Evolutionary conservation across 2,797 vertebrate species (phyloP).

Genomic region (Chromis chromis): DNA sequence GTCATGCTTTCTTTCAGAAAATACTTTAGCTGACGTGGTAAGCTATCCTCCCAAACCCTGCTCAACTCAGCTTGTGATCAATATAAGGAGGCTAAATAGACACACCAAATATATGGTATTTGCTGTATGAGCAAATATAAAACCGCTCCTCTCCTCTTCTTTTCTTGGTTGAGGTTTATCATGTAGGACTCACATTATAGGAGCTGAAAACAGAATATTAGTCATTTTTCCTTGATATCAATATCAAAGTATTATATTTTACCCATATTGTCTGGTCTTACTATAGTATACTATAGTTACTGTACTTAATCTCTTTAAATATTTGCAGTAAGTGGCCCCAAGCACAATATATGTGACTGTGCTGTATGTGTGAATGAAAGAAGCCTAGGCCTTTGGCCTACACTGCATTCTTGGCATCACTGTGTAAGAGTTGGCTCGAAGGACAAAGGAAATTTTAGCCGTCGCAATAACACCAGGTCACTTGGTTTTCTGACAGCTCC

Average conservation of each 20-base stretch:
- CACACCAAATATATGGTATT: neutral
- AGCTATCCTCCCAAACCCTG: neutral
- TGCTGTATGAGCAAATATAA: neutral
- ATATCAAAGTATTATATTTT: no score
- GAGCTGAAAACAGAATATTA: no score
- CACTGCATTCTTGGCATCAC: slow-evolving; percentile 27
- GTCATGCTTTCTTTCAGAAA: slow-evolving; percentile 5
- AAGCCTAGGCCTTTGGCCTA: neutral
- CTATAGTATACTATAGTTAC: neutral
- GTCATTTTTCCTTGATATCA: no score
- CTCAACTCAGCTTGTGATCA: neutral
- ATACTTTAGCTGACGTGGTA: neutral
- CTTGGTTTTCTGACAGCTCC: slow-evolving; percentile 41
- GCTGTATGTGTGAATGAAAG: no score
- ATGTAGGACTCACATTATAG: no score
- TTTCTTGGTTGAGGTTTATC: no score
- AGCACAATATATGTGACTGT: no score
- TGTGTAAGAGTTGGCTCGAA: slow-evolving; percentile 8
- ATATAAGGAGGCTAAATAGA: neutral
- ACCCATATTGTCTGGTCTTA: neutral
- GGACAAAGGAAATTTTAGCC: slow-evolving; percentile 45
- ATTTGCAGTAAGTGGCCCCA: no score
- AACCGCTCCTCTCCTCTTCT: no score
- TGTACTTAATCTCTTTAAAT: no score
- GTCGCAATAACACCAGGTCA: slow-evolving; percentile 42